A percentile compares a stretch with the other conserved stretches of the same genome.
Evolutionary conservation across 2,797 vertebrate species (phyloP).

Genomic region (Siniperca obscura): DNA sequence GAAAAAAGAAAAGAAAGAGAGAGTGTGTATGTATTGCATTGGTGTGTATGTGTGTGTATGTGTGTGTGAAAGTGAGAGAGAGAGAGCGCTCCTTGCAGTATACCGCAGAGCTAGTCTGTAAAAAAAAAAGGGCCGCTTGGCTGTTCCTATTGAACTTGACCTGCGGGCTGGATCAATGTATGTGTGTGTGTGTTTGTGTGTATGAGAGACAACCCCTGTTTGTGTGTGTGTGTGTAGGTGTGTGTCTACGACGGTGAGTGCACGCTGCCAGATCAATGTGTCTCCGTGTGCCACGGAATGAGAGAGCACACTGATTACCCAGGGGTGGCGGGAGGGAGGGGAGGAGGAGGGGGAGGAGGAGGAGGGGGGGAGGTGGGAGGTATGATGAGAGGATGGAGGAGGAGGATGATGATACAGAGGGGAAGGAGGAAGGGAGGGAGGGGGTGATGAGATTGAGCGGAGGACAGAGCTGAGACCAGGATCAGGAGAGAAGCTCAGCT

Average conservation of each 20-base stretch:
- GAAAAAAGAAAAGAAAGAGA: constrained; percentile 13
- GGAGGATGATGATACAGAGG: constrained; percentile 71
- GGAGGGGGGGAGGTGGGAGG: constrained; percentile 49
- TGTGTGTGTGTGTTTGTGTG: constrained; percentile 72
- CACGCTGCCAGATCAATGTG: constrained; percentile 77
- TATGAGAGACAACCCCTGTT: constrained; percentile 49
- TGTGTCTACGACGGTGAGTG: constrained; percentile 48
- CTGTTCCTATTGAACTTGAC: constrained; percentile 89
- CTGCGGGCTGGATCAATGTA: constrained; percentile 87
- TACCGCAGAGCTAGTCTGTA: constrained; percentile 71
- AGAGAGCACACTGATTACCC: constrained; percentile 88
- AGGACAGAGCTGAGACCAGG: constrained; percentile 77
- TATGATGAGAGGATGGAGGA: constrained; percentile 56
- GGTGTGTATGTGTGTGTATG: constrained; percentile 6
- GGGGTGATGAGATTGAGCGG: constrained; percentile 71
- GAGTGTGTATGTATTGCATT: neutral
- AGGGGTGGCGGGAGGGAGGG: constrained; percentile 73
- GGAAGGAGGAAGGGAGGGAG: constrained; percentile 5
- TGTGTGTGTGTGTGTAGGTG: constrained; percentile 60
- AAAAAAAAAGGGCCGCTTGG: constrained; percentile 75
- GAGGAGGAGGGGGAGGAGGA: constrained; percentile 34
- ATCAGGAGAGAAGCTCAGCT: constrained; percentile 78
- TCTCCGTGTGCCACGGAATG: constrained; percentile 86
- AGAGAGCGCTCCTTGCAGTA: constrained; percentile 66
- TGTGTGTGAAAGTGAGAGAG: neutral